A percentile compares a stretch with the other conserved stretches of the same genome.
Conservation (phyloP, 2,113 vertebrate genomes). For the Pelodiscus sinensis region DNA sequence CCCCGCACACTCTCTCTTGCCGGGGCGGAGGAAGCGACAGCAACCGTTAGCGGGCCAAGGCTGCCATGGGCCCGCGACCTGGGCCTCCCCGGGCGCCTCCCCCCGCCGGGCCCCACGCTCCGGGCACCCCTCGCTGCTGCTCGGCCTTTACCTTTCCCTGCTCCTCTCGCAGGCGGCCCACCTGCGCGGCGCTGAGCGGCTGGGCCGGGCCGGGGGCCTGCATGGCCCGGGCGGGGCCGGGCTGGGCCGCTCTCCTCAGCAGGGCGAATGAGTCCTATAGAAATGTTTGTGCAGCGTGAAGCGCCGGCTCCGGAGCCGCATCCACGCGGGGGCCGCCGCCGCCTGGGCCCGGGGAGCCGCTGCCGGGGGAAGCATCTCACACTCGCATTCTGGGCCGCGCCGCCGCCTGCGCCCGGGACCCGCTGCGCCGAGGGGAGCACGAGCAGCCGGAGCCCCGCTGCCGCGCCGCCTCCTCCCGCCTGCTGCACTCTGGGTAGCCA, state of each 20-base stretch:
- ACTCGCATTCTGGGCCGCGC: slow-evolving; percentile 81
- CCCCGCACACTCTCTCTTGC: too few relatives aligned
- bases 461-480: slow-evolving; percentile 51
- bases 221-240: slow-evolving; percentile 24
- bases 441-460: slow-evolving; percentile 39
- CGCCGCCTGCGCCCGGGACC: background rate
- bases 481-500: slow-evolving; percentile 76
- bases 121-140: background rate
- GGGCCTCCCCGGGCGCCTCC: background rate
- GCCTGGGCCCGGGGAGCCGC: slow-evolving; percentile 73
- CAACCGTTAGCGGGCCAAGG: background rate
- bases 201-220: slow-evolving; percentile 39
- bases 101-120: too few relatives aligned
- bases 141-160: slow-evolving; percentile 87
- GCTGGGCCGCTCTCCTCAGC: slow-evolving; percentile 39
- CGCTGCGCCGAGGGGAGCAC: background rate
- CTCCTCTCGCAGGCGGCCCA: slow-evolving; percentile 86
- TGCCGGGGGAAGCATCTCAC: slow-evolving; percentile 88
- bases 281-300: slow-evolving; percentile 90
- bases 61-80: background rate
- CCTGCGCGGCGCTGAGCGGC: slow-evolving; percentile 66
- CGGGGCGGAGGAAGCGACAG: background rate
- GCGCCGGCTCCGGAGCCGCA: slow-evolving; percentile 77
- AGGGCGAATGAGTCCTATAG: slow-evolving; percentile 92
- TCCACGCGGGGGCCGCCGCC: slow-evolving; percentile 77